Evolutionary conservation across 2,113 vertebrate species (phyloP).

Genomic region (Cinclus mexicanus): DNA sequence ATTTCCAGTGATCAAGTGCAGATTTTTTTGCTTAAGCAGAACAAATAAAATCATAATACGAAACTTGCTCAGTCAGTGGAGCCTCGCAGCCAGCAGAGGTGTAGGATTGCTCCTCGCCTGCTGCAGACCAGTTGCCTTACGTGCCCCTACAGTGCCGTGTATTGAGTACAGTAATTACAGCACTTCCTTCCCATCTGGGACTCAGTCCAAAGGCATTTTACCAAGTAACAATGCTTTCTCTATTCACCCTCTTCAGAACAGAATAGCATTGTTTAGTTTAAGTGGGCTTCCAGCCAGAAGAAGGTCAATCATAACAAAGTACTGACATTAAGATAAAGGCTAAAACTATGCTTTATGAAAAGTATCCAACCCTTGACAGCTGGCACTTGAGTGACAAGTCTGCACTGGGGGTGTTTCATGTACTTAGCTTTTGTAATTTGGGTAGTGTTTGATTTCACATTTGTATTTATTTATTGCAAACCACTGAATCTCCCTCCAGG

Average conservation of each 20-base stretch:
- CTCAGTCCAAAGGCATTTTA: conserved; percentile 58
- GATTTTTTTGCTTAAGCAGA: conserved; percentile 20
- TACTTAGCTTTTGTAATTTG: conserved; percentile 26
- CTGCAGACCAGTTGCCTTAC: background rate
- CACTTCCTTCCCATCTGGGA: conserved; percentile 69
- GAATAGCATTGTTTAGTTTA: conserved; percentile 59
- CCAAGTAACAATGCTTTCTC: conserved; percentile 60
- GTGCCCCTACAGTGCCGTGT: conserved; percentile 21
- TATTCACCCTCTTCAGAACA: conserved; percentile 46
- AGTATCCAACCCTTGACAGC: conserved; percentile 30
- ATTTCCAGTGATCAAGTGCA: conserved; percentile 16
- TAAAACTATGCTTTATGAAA: conserved; percentile 40
- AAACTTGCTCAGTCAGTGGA: background rate
- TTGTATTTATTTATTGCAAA: conserved; percentile 32
- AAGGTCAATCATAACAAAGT: conserved; percentile 67
- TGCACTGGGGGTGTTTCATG: conserved; percentile 15
- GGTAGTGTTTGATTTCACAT: conserved; percentile 18
- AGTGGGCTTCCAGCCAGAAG: conserved; percentile 64
- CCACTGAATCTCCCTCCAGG: conserved; percentile 27
- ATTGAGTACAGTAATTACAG: conserved; percentile 45
- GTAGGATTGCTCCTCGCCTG: background rate
- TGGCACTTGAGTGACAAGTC: conserved; percentile 52
- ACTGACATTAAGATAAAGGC: conserved; percentile 69
- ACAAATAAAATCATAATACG: background rate
- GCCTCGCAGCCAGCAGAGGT: background rate